Evolutionary conservation across 1,140 invertebrate species (phyloP).

Genomic region (Cydia splendana): DNA sequence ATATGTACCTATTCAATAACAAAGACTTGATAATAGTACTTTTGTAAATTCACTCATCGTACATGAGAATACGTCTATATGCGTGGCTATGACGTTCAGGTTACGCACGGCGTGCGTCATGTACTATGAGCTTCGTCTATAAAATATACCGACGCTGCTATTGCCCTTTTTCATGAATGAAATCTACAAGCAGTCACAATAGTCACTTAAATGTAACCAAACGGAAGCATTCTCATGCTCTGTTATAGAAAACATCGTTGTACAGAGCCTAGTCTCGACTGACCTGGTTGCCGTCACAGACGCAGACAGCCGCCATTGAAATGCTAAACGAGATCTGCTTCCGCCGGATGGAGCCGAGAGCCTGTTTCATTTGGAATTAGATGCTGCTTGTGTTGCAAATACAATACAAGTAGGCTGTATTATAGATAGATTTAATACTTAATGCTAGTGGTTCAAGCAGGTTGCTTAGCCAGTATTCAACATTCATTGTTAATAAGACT

Average conservation of each 20-base stretch:
- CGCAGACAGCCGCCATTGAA: constrained; percentile 2
- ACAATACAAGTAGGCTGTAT: not conserved
- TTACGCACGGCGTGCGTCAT: too few relatives aligned
- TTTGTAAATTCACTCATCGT: too few relatives aligned
- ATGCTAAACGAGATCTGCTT: constrained; percentile 13
- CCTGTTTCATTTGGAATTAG: constrained; percentile 10
- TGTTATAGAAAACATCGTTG: constrained; percentile 7
- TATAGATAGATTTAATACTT: too few relatives aligned
- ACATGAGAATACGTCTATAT: too few relatives aligned
- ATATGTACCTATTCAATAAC: too few relatives aligned
- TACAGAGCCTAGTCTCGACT: not conserved
- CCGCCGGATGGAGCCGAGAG: constrained; percentile 1
- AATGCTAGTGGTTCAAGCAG: too few relatives aligned
- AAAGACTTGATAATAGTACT: too few relatives aligned
- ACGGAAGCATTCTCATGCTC: not conserved
- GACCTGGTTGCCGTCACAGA: constrained; percentile 2
- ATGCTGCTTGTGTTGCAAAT: constrained; percentile 8
- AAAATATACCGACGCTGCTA: not conserved
- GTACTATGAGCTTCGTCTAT: too few relatives aligned
- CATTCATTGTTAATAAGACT: too few relatives aligned
- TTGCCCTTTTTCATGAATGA: not conserved
- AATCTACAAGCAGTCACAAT: not conserved
- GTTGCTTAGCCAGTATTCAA: too few relatives aligned
- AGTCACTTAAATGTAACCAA: not conserved
- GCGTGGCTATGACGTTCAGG: too few relatives aligned